Evolutionary conservation across 2,888 invertebrate genomes (phyloP).

Genomic region (Apotomis capreana): DNA sequence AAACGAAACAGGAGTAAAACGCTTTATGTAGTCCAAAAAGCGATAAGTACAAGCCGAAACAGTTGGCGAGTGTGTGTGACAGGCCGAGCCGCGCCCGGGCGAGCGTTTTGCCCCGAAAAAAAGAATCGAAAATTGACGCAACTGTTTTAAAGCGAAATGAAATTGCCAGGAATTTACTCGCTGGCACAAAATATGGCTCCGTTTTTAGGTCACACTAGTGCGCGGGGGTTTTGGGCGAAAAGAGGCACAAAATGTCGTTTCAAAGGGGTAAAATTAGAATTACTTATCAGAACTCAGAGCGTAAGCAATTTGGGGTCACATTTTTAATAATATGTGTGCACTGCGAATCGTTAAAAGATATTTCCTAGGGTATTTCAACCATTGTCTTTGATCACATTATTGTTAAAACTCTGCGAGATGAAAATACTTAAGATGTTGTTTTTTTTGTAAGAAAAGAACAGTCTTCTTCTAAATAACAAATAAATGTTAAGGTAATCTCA

Average conservation of each 20-base stretch:
- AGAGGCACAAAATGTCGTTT: neutral
- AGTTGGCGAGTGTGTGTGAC: slow-evolving; percentile 39
- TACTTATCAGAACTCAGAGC: neutral
- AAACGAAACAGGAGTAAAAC: slow-evolving; percentile 20
- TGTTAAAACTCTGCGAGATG: no score
- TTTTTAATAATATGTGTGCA: no score
- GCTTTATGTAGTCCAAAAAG: slow-evolving; percentile 23
- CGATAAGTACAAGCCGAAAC: slow-evolving; percentile 27
- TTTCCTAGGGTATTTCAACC: neutral
- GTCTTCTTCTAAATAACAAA: no score
- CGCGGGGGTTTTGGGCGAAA: slow-evolving; percentile 8
- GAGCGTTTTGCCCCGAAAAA: slow-evolving; percentile 28
- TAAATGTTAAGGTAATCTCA: no score
- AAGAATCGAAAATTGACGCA: slow-evolving; percentile 37
- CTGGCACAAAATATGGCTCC: slow-evolving; percentile 11
- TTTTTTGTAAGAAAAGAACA: no score
- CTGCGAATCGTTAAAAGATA: no score
- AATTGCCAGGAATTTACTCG: slow-evolving; percentile 28
- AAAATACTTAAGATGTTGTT: no score
- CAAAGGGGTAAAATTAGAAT: neutral
- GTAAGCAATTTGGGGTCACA: neutral
- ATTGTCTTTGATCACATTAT: no score
- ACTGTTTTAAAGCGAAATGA: slow-evolving; percentile 39
- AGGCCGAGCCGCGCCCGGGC: slow-evolving; percentile 28
- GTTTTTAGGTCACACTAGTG: slow-evolving; percentile 20